Conservation (phyloP, 2,797 vertebrate species). For the Meda fulgida region DNA sequence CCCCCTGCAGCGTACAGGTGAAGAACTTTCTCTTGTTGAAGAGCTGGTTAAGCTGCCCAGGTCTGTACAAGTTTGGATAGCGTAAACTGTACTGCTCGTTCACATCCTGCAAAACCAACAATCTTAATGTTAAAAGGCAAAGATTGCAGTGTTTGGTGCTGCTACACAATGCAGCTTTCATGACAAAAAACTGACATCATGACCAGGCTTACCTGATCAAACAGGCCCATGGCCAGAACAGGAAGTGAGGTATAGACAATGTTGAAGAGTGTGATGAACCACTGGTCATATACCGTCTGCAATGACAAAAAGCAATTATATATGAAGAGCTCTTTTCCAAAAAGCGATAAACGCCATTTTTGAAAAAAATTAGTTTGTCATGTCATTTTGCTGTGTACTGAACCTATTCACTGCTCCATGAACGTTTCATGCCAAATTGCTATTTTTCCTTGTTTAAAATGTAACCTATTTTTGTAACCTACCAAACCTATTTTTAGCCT, state of each 20-base stretch:
- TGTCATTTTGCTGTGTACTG: too few relatives aligned
- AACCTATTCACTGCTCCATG: too few relatives aligned
- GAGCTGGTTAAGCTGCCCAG: constrained; percentile 85
- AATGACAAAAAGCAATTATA: constrained; percentile 12
- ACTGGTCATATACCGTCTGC: constrained; percentile 88
- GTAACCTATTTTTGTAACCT: too few relatives aligned
- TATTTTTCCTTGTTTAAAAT: too few relatives aligned
- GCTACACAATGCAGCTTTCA: background rate
- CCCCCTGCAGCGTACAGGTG: constrained; percentile 82
- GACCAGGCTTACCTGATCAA: constrained; percentile 82
- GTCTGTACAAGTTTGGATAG: constrained; percentile 82
- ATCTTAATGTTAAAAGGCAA: background rate
- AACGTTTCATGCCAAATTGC: too few relatives aligned
- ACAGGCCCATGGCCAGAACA: constrained; percentile 86
- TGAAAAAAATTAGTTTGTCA: too few relatives aligned
- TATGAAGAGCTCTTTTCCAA: too few relatives aligned
- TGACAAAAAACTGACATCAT: background rate
- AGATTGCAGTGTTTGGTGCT: background rate
- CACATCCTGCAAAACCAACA: constrained; percentile 78
- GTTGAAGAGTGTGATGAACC: constrained; percentile 89
- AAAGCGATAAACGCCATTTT: too few relatives aligned
- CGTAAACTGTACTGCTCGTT: constrained; percentile 82
- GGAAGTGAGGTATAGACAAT: constrained; percentile 88
- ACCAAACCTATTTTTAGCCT: too few relatives aligned
- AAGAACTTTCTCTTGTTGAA: constrained; percentile 90